Evolutionary conservation across 37 sponge, comb jelly and placozoan genomes (phyloP).

Genomic region (Hexactinellida sp.): DNA sequence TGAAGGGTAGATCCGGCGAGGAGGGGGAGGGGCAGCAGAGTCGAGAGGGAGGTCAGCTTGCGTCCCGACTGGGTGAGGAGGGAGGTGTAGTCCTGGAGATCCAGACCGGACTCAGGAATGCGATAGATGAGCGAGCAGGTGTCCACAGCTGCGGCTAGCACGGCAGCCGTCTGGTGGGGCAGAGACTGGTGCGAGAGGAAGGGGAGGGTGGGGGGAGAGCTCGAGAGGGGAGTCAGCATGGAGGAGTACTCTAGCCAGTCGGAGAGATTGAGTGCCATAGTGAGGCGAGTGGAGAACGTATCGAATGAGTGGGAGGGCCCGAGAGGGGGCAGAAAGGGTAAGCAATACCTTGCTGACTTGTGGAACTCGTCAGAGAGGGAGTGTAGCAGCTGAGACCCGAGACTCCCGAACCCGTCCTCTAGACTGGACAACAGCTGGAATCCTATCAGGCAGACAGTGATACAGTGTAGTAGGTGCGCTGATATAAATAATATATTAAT

Average conservation of each 20-base stretch:
- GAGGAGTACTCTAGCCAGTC: background rate
- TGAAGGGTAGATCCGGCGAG: background rate
- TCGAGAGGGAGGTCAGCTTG: background rate
- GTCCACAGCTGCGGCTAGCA: constrained; percentile 8
- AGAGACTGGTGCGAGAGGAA: background rate
- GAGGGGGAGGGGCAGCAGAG: background rate
- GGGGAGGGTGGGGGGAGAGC: background rate
- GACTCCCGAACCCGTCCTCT: background rate
- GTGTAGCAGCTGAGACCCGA: background rate
- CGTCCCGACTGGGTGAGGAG: background rate
- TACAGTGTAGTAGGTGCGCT: no score
- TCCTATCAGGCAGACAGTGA: background rate
- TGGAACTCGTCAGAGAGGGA: background rate
- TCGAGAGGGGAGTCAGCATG: background rate
- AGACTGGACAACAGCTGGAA: background rate
- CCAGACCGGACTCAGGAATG: background rate
- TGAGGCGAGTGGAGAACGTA: background rate
- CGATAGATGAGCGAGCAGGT: background rate
- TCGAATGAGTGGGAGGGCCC: background rate
- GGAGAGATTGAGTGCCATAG: background rate
- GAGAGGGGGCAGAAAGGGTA: background rate
- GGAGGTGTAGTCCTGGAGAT: background rate
- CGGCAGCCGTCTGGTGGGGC: background rate
- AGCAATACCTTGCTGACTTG: background rate
- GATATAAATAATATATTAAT: no score